Percentiles rank a stretch among this genome's conserved stretches.
Evolutionary conservation across 2,888 invertebrate species (phyloP).

Genomic region (Brachycybe producta): DNA sequence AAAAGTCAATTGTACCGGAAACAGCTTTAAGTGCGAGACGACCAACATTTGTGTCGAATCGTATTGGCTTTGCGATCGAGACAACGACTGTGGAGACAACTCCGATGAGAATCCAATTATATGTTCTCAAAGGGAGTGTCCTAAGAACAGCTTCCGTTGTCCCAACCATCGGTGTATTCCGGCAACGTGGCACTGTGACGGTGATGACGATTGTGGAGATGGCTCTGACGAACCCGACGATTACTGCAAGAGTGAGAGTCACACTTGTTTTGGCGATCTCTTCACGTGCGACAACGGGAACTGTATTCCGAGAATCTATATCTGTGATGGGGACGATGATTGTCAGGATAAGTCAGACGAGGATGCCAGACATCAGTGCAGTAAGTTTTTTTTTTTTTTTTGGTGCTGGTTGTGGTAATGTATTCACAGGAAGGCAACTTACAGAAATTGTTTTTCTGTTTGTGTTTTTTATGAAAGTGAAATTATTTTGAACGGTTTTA

Average conservation of each 20-base stretch:
- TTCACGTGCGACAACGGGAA: conserved; percentile 95
- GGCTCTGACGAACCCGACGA: conserved; percentile 84
- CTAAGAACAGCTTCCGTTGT: conserved; percentile 79
- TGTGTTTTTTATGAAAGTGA: too few species aligned
- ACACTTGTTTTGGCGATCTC: conserved; percentile 87
- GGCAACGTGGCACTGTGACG: conserved; percentile 94
- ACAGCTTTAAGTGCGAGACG: conserved; percentile 81
- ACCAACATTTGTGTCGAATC: conserved; percentile 96
- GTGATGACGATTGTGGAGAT: conserved; percentile 84
- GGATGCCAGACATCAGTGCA: conserved; percentile 77
- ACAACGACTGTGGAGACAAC: conserved; percentile 91
- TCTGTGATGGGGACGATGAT: conserved; percentile 90
- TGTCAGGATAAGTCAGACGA: conserved; percentile 89
- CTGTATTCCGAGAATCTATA: conserved; percentile 86
- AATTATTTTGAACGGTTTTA: too few species aligned
- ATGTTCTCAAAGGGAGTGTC: conserved; percentile 76
- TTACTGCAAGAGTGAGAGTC: conserved; percentile 80
- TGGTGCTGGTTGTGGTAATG: too few species aligned
- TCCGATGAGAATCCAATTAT: conserved; percentile 64
- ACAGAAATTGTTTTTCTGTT: too few species aligned
- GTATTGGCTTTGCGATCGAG: conserved; percentile 91
- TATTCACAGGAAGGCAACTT: too few species aligned
- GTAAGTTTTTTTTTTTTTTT: conserved; percentile 36
- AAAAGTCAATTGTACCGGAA: conserved; percentile 53
- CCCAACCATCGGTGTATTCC: conserved; percentile 89